These are phyloP conservation scores for Ceyx cyanopectus DNA, from an alignment of 2,113 vertebrate species.

Conservation along the genomic window DNA sequence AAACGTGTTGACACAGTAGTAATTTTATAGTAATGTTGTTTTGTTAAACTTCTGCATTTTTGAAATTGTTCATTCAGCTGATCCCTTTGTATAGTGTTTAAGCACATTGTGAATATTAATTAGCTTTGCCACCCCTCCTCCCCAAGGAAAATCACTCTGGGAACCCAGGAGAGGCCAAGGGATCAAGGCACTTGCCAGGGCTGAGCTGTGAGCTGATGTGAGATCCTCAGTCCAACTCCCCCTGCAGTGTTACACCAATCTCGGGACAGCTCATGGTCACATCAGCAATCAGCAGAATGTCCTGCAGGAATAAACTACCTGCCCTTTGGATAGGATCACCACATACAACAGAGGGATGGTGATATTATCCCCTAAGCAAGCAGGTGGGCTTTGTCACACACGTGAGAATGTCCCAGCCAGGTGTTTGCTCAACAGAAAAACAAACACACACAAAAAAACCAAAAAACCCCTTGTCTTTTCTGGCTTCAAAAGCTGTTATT, in stretches of 20 bases:
- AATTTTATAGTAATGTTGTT: background rate
- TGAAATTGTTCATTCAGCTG: background rate
- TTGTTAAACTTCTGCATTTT: background rate
- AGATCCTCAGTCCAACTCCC: background rate
- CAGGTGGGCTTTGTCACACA: background rate
- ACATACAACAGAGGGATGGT: background rate
- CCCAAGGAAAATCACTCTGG: background rate
- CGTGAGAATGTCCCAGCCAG: fast-evolving
- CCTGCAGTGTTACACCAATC: fast-evolving
- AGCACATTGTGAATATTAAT: background rate
- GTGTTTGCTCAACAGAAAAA: background rate
- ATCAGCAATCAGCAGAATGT: background rate
- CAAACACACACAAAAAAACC: background rate
- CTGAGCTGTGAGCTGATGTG: background rate
- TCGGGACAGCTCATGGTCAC: background rate
- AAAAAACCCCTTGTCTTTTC: background rate
- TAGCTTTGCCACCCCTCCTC: background rate
- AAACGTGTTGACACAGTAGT: fast-evolving
- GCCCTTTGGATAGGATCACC: background rate
- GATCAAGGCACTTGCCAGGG: fast-evolving
- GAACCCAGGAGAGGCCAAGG: background rate
- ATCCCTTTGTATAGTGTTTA: background rate
- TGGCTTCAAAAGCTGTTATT: background rate
- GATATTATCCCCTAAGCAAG: background rate
- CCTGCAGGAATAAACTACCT: background rate